These are phyloP conservation scores for Ophion ellenae DNA, from an alignment of 2,888 invertebrate species.

Conservation along the genomic window DNA sequence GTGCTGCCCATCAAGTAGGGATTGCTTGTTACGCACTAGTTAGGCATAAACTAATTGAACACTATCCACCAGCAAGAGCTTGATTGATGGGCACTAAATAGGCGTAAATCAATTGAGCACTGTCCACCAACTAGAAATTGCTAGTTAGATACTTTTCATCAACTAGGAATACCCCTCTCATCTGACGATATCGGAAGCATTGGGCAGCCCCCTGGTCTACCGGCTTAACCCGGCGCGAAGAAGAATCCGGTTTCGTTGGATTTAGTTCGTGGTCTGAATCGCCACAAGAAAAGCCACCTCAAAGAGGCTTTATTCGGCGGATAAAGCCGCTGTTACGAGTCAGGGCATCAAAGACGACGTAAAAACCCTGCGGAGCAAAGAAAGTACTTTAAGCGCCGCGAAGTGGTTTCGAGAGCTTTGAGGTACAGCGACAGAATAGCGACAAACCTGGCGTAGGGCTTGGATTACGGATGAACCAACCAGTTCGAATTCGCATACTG, in stretches of 20 bases:
- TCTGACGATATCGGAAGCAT: background rate
- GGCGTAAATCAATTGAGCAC: no score
- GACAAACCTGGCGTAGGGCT: background rate
- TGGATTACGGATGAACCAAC: background rate
- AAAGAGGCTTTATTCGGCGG: background rate
- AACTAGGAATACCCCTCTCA: background rate
- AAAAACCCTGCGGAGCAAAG: background rate
- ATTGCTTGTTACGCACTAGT: no score
- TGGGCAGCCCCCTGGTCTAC: background rate
- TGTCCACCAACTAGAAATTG: no score
- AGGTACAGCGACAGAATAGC: background rate
- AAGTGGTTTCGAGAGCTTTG: background rate
- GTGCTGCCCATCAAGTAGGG: no score
- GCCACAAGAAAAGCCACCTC: slow-evolving; percentile 1
- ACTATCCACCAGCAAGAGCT: no score
- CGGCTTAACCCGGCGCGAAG: background rate
- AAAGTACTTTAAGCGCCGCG: background rate
- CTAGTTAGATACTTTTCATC: background rate
- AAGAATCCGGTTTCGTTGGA: background rate
- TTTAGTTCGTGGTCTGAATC: background rate
- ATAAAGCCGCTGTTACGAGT: background rate
- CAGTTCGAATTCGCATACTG: background rate
- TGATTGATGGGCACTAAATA: no score
- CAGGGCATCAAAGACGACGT: background rate
- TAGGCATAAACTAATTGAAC: no score